Conservation (phyloP, 2,797 vertebrate species). For the Intellagama lesueurii region DNA sequence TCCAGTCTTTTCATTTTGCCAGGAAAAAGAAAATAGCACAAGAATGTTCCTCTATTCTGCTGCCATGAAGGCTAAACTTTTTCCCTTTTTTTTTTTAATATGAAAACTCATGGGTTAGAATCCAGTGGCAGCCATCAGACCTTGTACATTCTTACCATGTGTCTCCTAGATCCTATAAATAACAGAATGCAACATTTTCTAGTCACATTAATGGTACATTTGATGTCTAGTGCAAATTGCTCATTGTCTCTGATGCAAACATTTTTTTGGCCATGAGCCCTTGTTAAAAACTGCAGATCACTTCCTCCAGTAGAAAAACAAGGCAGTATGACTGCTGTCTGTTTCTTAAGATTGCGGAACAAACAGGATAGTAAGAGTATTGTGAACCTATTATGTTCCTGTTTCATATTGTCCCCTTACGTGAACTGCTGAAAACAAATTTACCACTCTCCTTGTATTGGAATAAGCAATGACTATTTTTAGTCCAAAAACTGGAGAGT, state of each 20-base stretch:
- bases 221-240: neutral
- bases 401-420: neutral
- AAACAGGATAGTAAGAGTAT: neutral
- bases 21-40: neutral
- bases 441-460: neutral
- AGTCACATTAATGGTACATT: neutral
- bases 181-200: neutral
- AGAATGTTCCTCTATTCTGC: neutral
- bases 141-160: neutral
- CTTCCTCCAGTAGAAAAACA: no score
- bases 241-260: neutral
- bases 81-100: no score
- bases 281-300: neutral
- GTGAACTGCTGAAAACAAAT: neutral
- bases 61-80: neutral
- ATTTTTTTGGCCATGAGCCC: neutral
- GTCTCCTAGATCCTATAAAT: neutral
- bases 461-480: neutral
- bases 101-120: no score
- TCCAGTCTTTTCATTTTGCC: neutral
- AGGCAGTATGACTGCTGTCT: no score
- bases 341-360: neutral
- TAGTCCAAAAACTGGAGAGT: no score
- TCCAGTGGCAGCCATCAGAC: no score
- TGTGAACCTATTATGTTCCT: neutral